phyloP scores from a whole-genome alignment of 2,113 vertebrate genomes.

The Catagonus wagneri region DNA sequence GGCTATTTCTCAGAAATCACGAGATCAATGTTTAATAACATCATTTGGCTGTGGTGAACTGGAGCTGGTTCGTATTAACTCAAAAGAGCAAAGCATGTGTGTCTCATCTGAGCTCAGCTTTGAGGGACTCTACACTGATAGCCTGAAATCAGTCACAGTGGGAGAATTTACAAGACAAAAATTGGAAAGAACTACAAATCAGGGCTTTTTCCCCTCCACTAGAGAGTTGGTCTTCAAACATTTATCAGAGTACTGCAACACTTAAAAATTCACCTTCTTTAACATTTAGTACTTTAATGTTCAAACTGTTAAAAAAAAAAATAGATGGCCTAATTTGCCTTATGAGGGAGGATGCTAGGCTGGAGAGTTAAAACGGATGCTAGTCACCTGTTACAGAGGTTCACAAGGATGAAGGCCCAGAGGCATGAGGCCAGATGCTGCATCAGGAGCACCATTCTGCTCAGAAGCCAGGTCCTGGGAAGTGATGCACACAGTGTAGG shows the following conservation, averaged over 20 bases:
- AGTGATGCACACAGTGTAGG: fast-evolving
- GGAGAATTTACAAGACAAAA: conserved; percentile 21
- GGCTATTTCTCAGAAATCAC: conserved; percentile 15
- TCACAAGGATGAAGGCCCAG: not conserved
- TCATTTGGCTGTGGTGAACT: not conserved
- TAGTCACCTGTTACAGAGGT: not conserved
- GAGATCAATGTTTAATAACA: conserved; percentile 26
- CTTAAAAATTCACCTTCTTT: conserved; percentile 50
- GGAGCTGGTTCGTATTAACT: not conserved
- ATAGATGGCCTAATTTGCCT: not conserved
- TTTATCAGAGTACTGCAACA: not conserved
- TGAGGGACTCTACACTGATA: conserved; percentile 5
- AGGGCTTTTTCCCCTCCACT: not conserved
- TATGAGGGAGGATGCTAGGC: not conserved
- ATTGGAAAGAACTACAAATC: not conserved
- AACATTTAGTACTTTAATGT: conserved; percentile 23
- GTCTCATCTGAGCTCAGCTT: not conserved
- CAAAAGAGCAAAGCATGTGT: not conserved
- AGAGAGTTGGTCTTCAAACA: not conserved
- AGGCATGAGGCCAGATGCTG: not conserved
- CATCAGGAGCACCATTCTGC: not conserved
- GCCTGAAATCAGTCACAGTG: not conserved
- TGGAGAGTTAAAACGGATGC: not conserved
- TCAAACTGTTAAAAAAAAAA: conserved; percentile 14
- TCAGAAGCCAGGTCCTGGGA: not conserved